Percentiles rank a stretch among this genome's conserved stretches.
Evolutionary conservation across 2,888 invertebrate genomes (phyloP).

Genomic region (Piscicola geometra): DNA sequence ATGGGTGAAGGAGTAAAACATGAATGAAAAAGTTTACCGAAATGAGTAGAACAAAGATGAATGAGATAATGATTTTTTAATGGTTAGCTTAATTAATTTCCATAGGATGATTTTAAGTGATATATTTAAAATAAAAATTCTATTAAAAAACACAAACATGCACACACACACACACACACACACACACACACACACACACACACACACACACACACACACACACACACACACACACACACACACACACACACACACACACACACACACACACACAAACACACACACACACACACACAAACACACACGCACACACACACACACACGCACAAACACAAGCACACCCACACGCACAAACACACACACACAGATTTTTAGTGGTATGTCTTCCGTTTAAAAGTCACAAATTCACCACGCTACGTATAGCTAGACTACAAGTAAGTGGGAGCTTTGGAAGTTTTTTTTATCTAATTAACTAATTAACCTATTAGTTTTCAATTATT

Average conservation of each 20-base stretch:
- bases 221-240: conserved; percentile 18
- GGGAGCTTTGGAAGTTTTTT: too few relatives aligned
- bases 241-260: conserved; percentile 24
- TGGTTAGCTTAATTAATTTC: too few relatives aligned
- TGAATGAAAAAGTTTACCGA: too few relatives aligned
- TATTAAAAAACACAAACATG: conserved; percentile 16
- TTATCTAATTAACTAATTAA: too few relatives aligned
- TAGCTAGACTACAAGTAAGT: too few relatives aligned
- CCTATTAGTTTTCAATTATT: too few relatives aligned
- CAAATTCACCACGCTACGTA: not conserved
- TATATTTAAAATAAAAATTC: too few relatives aligned
- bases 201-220: conserved; percentile 15
- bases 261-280: conserved; percentile 3
- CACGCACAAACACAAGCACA: not conserved
- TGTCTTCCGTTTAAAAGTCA: conserved; percentile 1
- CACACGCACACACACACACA: conserved; percentile 15
- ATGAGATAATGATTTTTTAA: too few relatives aligned
- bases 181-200: conserved; percentile 7
- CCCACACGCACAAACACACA: conserved; percentile 15
- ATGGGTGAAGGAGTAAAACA: too few relatives aligned
- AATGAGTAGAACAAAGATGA: too few relatives aligned
- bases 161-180: conserved; percentile 21
- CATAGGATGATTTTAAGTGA: too few relatives aligned
- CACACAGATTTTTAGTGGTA: not conserved
- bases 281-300: conserved; percentile 19